These are phyloP conservation scores for Microhierax caerulescens DNA, from an alignment of 2,797 vertebrate species.

Conservation along the genomic window DNA sequence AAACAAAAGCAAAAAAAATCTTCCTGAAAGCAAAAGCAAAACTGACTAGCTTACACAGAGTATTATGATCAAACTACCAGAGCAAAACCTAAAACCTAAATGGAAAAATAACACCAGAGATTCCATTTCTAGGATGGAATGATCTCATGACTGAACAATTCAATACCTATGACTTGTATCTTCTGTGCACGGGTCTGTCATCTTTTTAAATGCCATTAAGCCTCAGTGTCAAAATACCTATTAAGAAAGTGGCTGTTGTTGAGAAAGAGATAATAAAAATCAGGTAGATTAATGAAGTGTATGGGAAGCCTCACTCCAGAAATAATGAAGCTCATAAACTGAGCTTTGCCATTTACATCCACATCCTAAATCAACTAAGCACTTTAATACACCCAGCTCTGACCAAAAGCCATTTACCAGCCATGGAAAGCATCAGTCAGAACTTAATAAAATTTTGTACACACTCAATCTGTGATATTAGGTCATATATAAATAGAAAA, in stretches of 20 bases:
- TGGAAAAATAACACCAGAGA: not conserved
- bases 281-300: conserved; percentile 9
- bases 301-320: not conserved
- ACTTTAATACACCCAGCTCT: not conserved
- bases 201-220: conserved; percentile 30
- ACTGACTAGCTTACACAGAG: not conserved
- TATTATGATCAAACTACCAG: not conserved
- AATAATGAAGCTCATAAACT: conserved; percentile 30
- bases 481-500: not conserved
- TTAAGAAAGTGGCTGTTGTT: conserved; percentile 2
- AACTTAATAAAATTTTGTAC: not conserved
- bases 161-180: not conserved
- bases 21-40: not conserved
- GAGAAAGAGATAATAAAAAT: conserved; percentile 46
- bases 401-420: not conserved
- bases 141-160: conserved; percentile 4
- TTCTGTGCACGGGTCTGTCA: not conserved
- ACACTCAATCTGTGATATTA: not conserved
- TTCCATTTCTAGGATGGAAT: not conserved
- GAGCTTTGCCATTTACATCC: not conserved
- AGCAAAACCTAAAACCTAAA: not conserved
- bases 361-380: conserved; percentile 6
- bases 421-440: not conserved
- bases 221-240: conserved; percentile 13
- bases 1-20: not conserved